These are phyloP conservation scores for Pseudachorutes palmiensis DNA, from an alignment of 1,140 invertebrate genomes.

Conservation along the genomic window DNA sequence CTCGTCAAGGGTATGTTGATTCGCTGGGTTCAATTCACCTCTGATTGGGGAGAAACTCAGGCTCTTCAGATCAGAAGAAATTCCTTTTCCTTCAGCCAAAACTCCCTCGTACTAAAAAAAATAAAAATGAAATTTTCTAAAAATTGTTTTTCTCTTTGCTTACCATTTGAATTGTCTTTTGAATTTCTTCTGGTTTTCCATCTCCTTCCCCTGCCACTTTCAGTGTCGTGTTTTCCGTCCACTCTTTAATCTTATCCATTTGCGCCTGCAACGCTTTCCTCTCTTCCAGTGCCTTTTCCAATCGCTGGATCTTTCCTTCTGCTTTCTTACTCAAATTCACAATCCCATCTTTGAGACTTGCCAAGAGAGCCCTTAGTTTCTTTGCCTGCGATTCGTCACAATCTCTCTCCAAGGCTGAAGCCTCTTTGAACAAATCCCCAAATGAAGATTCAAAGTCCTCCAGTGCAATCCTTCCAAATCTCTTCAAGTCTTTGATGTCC, in stretches of 20 bases:
- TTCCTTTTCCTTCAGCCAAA: conserved; percentile 61
- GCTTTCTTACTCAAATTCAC: conserved; percentile 12
- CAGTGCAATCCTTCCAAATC: conserved; percentile 6
- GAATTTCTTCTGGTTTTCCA: neutral
- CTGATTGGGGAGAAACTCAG: neutral
- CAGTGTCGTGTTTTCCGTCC: conserved; percentile 64
- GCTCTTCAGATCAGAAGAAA: conserved; percentile 60
- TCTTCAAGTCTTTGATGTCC: conserved; percentile 57
- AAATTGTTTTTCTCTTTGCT: too few species aligned
- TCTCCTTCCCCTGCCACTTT: neutral
- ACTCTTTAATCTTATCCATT: conserved; percentile 67
- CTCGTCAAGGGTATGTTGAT: conserved; percentile 69
- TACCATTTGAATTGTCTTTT: neutral
- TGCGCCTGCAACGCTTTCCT: conserved; percentile 71
- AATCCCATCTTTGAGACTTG: conserved; percentile 17
- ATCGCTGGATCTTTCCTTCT: conserved; percentile 8
- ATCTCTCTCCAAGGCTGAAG: conserved; percentile 64
- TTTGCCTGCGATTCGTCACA: conserved; percentile 60
- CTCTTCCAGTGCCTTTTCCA: conserved; percentile 48
- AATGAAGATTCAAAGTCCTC: conserved; percentile 67
- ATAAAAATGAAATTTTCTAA: too few species aligned
- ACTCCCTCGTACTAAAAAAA: conserved; percentile 66
- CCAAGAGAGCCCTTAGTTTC: conserved; percentile 41
- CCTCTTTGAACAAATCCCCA: conserved; percentile 62
- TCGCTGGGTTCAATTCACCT: conserved; percentile 56